phyloP scores from a whole-genome alignment of 2,797 vertebrate genomes.

The Alca torda region DNA sequence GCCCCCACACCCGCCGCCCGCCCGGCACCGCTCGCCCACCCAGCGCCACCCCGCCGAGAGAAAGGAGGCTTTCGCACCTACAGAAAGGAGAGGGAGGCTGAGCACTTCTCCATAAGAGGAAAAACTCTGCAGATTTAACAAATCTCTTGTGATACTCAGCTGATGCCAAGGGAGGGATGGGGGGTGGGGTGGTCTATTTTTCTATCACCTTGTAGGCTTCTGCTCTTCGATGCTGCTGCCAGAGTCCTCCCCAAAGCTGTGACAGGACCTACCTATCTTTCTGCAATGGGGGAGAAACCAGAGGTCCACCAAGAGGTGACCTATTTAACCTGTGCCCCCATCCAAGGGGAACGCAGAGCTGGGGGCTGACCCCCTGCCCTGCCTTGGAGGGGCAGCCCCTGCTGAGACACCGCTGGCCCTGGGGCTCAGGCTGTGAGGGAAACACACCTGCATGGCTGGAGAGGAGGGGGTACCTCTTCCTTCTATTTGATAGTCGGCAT shows the following conservation, averaged over 20 bases:
- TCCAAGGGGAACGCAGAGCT: neutral
- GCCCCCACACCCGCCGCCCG: slow-evolving; percentile 18
- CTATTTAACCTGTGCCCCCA: neutral
- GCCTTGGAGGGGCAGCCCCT: neutral
- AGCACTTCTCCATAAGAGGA: slow-evolving; percentile 43
- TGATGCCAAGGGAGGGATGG: neutral
- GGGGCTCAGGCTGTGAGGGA: neutral
- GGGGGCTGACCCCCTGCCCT: neutral
- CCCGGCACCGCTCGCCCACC: neutral
- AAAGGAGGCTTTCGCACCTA: slow-evolving; percentile 55
- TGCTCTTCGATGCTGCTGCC: neutral
- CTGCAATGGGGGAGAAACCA: neutral
- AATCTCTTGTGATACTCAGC: neutral
- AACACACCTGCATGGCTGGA: neutral
- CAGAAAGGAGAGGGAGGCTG: neutral
- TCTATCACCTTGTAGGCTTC: neutral
- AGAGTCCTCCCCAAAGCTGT: neutral
- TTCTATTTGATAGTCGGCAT: neutral
- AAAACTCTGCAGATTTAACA: slow-evolving; percentile 36
- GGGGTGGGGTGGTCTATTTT: neutral
- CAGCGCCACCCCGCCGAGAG: neutral
- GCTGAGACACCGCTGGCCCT: neutral
- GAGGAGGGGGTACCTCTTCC: neutral
- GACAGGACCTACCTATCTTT: neutral
- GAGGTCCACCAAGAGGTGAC: neutral